Evolutionary conservation across 2,888 invertebrate species (phyloP), one percentile per base, ranked within the genome.

Genomic region (Graphium colonna): DNA sequence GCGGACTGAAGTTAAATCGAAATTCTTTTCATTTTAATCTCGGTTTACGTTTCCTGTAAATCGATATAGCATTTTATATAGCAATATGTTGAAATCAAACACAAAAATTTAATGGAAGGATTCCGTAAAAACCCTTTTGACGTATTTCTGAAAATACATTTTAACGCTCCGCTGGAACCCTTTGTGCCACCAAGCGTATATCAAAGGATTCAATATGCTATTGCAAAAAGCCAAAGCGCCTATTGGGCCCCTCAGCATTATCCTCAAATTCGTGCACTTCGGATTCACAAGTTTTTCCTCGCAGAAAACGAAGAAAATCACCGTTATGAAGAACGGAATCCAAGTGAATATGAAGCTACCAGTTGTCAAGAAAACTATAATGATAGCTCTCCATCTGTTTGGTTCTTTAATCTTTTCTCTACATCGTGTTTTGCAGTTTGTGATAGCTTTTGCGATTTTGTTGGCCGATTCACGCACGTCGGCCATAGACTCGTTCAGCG

Each of bases 171-270:
- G 83, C 62, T 93, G 82, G 62, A 93, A 93, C 0, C 93, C 93
- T 69, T 92, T 92, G 68, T 93, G 93, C 93, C 93, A 93, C 93
- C 93, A 93, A 0, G 93, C 93, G 65, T 93, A 93, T 60, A 93
- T 93, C 17, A 93, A 69, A 0, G 93, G 93, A 68, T 93, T 93
- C 0, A 93, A 64, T 42, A 93, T 68, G 61, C 92, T 92, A 63
- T 93, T 93, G 0, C 87, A 63, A 60, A 93, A 91, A 0, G 93
- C 93, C 42, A 93, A 70, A 18, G 91, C 89, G 0, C 91, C 91
- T 39, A 93, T 67, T 0, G 93, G 93, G 43, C 92, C 91, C 0
- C 91, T 90, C 0, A 93, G 80, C 33, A 92, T 75, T 15, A 85
- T 72, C 12, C 85, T 79, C 26, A 92, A 68, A 5, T 80, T 69